A percentile compares a stretch with the other conserved stretches of the same genome.
phyloP scores from a whole-genome alignment of 1,140 invertebrate genomes.

The Arion vulgaris region DNA sequence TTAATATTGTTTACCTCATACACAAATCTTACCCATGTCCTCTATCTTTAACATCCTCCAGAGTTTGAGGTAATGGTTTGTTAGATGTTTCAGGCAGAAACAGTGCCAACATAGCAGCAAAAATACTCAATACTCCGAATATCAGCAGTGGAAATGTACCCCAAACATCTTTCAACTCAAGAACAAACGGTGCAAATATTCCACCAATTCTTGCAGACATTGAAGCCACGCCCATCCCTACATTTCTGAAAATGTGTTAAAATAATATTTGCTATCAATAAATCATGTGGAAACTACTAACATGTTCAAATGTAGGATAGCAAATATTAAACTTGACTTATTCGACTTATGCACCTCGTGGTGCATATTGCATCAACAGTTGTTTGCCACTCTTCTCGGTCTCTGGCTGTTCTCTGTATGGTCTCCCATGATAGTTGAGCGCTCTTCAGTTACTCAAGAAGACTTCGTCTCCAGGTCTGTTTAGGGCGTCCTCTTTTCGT shows the following conservation, averaged over 20 bases:
- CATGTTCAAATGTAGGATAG: no score
- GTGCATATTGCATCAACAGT: no score
- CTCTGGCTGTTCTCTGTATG: no score
- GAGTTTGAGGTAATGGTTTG: conserved; percentile 48
- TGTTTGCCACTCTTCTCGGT: no score
- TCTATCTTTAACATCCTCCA: conserved; percentile 47
- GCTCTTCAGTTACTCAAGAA: no score
- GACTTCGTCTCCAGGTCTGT: no score
- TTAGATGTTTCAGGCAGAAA: conserved; percentile 52
- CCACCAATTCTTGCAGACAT: conserved; percentile 53
- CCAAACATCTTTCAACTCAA: conserved; percentile 42
- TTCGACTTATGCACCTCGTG: background rate
- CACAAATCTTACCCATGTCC: conserved; percentile 3
- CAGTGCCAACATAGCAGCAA: conserved; percentile 46
- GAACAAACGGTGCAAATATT: conserved; percentile 44
- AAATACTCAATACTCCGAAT: conserved; percentile 45
- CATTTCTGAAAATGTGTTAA: conserved; percentile 44
- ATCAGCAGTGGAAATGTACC: conserved; percentile 47
- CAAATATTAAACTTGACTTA: background rate
- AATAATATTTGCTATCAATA: no score
- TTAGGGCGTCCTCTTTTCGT: no score
- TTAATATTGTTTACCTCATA: no score
- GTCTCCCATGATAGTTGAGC: no score
- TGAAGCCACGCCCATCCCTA: conserved; percentile 52
- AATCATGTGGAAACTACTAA: no score